Base-by-base conservation (phyloP, 2,888 invertebrate species). In the Perdita meconis region DNA sequence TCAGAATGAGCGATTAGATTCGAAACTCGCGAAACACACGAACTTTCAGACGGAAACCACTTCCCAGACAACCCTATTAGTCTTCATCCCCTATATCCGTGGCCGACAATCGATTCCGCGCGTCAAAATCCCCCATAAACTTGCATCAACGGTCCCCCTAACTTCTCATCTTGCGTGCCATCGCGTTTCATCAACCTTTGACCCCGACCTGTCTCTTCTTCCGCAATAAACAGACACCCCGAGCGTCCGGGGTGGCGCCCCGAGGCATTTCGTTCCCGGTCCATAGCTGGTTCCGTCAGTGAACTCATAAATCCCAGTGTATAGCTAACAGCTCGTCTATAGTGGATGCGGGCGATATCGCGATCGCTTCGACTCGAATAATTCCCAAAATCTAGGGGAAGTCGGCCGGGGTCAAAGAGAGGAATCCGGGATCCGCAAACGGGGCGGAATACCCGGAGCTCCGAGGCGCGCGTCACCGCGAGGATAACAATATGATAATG, bases 71-170 rank as follows among this genome's bases (percentile, higher is more conserved):
- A 19, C 22, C 19, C 47, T 22, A 60, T 60, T 60, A 60, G 60
- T 44, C 60, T 44, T 60, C 30, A 42, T 24, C 26, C 12, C 60
- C 22, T 24, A 50, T 38, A 38, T 50, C 34, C 36, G 10, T n/a
- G 1, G n/a, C 12, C 47, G 50, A 50, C 50, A 34, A 50, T 61
- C 61, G 61, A 47, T 61, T 24, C n/a, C 22, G 8, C 38, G 22
- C 61, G 61, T 50, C 50, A 50, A 30, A 61, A 61, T 61, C 61
- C 47, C n/a, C 34, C 47, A n/a, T 19, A 13, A 44, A 61, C 22
- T 22, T 47, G 19, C 61, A 34, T 50, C 61, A 22, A 12, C 22
- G 19, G 36, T 36, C 61, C 12, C 44, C 47, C 5, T 30, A 51
- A 51, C 24, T 34, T 55, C n/a, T n/a, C 10, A 8, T 36, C 50